Evolutionary conservation across 2,888 invertebrate species (phyloP).

Genomic region (Clistopyga incitator): DNA sequence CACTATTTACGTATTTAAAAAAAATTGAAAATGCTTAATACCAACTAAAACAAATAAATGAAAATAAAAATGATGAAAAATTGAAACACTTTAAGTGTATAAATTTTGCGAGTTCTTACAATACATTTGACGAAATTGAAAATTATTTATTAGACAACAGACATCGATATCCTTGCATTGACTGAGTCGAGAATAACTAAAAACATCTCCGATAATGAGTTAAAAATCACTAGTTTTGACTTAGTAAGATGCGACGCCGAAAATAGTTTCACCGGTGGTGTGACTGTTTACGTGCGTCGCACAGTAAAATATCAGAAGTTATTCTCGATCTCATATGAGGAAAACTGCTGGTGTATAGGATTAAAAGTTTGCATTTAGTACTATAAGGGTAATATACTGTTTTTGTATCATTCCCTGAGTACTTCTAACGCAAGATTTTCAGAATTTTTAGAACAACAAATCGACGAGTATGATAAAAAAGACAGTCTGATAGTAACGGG

Average conservation of each 20-base stretch:
- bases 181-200: conserved; percentile 16
- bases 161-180: conserved; percentile 13
- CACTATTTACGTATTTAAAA: conserved; percentile 25
- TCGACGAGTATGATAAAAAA: neutral
- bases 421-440: conserved; percentile 6
- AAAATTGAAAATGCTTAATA: neutral
- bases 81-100: no score
- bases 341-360: conserved; percentile 16
- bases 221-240: conserved; percentile 16
- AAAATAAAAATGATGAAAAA: conserved; percentile 7
- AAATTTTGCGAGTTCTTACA: conserved; percentile 3
- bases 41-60: neutral
- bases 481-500: conserved; percentile 23
- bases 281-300: conserved; percentile 22
- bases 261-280: conserved; percentile 24
- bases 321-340: neutral
- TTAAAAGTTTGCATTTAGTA: neutral
- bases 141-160: conserved; percentile 3
- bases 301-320: conserved; percentile 16
- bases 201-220: conserved; percentile 10
- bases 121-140: conserved; percentile 29
- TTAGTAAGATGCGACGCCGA: conserved; percentile 16
- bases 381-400: conserved; percentile 17
- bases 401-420: conserved; percentile 23
- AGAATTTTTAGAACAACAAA: conserved; percentile 22